A percentile compares a stretch with the other conserved stretches of the same genome.
Conservation (phyloP, 2,113 vertebrate genomes). For the Campylomormyrus numenius region DNA sequence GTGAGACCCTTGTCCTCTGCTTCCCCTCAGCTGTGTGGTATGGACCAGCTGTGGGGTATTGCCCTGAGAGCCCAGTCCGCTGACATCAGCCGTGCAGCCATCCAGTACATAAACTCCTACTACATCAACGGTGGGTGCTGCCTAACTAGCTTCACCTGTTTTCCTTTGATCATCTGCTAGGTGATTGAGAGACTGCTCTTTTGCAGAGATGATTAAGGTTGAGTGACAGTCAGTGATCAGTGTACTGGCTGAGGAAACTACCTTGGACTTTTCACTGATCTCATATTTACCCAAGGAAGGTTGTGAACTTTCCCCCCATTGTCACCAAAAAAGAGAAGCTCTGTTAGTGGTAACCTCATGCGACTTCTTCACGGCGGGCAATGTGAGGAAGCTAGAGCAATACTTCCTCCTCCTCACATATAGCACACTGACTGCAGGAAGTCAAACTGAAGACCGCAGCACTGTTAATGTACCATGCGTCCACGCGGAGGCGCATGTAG, state of each 20-base stretch:
- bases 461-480: neutral
- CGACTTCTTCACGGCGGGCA: neutral
- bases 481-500: neutral
- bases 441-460: no score
- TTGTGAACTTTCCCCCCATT: neutral
- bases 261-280: neutral
- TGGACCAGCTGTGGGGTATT: slow-evolving; percentile 99
- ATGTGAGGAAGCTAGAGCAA: neutral
- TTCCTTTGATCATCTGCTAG: neutral
- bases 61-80: slow-evolving; percentile 90
- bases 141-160: neutral
- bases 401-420: neutral
- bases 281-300: neutral
- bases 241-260: neutral
- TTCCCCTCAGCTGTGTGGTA: slow-evolving; percentile 80
- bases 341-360: neutral
- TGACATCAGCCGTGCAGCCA: slow-evolving; percentile 94
- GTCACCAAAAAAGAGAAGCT: neutral
- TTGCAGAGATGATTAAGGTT: neutral
- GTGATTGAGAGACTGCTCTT: neutral
- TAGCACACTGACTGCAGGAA: neutral
- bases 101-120: slow-evolving; percentile 99
- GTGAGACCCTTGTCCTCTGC: neutral
- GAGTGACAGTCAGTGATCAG: neutral
- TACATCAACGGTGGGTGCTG: slow-evolving; percentile 86